Percentiles rank a stretch among this genome's conserved stretches.
Conservation (phyloP, 2,113 vertebrate species). For the Malurus cyaneus region DNA sequence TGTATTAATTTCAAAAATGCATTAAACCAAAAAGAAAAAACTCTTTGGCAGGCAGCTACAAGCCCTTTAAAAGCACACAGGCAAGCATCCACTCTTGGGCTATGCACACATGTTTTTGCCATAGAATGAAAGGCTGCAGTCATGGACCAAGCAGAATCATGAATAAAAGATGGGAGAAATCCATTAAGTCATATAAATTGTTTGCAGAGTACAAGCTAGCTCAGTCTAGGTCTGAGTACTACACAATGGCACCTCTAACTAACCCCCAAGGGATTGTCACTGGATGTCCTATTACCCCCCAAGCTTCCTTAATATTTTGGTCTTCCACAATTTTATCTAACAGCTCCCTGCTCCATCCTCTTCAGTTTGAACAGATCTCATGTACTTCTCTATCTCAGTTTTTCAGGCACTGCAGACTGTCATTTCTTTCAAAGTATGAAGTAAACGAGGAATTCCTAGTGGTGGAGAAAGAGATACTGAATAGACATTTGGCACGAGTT, state of each 20-base stretch:
- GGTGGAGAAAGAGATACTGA: not conserved
- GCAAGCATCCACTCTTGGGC: not conserved
- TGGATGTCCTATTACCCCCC: not conserved
- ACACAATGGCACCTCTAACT: not conserved
- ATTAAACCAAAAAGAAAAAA: not conserved
- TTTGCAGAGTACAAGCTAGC: not conserved
- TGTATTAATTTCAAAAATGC: not conserved
- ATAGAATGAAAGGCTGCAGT: not conserved
- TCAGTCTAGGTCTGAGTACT: not conserved
- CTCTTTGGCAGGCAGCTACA: not conserved
- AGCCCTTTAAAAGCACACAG: not conserved
- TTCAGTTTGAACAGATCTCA: not conserved
- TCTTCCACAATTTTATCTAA: not conserved
- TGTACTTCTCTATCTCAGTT: not conserved
- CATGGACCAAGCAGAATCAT: not conserved
- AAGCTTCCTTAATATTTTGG: not conserved
- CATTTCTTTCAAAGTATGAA: not conserved
- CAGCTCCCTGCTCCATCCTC: not conserved
- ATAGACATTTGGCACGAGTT: not conserved
- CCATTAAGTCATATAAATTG: not conserved
- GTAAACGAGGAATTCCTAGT: not conserved
- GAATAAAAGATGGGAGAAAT: conserved; percentile 45
- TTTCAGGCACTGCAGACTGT: not conserved
- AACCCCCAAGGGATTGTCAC: not conserved
- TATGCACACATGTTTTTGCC: not conserved